Evolutionary conservation across 2,113 vertebrate genomes (phyloP), one percentile per base, ranked within the genome.

Genomic region (Zosterops pallidus): DNA sequence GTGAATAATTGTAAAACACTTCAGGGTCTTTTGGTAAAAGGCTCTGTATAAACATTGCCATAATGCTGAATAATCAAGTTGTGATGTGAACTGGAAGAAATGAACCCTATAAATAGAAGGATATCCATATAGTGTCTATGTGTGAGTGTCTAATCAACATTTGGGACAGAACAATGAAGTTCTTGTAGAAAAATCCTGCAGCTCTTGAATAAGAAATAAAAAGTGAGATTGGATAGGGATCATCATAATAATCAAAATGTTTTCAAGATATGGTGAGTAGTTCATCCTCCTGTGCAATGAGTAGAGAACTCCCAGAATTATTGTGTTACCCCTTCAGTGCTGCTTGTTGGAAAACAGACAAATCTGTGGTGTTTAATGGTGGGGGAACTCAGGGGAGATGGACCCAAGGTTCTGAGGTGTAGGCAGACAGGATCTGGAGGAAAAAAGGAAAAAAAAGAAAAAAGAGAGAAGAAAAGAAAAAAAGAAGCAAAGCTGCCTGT

Each of bases 1-100:
- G 92, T 93, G 93, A 93, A 83, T 96, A 95, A 85, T 93, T 96
- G 90, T 90, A 56, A 74, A 94, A 41, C n/a, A 83, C 93, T 96
- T 93, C 88, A 75, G 93, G 87, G 82, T 31, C 85, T 92, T 93
- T 93, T 63, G 68, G 78, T 95, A 88, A 92, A 93, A 90, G 81
- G 63, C 55, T 89, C 57, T 94, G n/a, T 82, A 76, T 50, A 96
- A 96, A 96, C 79, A 80, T 72, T 82, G 76, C 37, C 68, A 53
- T 91, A 91, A 74, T 75, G 79, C 83, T 91, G 91, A 94, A 88
- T 87, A 97, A 82, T 94, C 83, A 64, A 65, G 49, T 63, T 90
- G 68, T 1, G 11, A 42, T 68, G 56, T 68, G 91, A 90, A 42
- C 63, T 69, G 64, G 84, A 95, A 91, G 88, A 96, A 94, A 68